Evolutionary conservation across 2,113 vertebrate genomes (phyloP).

Genomic region (Campylorhamphus procurvoides): DNA sequence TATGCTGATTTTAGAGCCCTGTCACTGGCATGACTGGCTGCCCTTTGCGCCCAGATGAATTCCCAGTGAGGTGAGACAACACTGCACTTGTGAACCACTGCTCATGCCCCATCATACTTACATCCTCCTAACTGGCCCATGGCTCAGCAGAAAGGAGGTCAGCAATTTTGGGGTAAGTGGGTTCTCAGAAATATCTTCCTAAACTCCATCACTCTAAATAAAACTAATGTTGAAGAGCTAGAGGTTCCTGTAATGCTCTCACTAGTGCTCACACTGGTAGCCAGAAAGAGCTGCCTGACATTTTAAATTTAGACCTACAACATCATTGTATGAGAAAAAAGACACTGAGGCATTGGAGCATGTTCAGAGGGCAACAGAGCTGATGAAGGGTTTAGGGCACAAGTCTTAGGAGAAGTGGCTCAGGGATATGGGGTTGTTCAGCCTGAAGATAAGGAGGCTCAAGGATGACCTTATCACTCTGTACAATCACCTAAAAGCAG

Average conservation of each 20-base stretch:
- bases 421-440: neutral
- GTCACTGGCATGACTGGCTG: neutral
- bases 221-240: neutral
- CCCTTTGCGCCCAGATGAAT: fast-evolving
- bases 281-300: neutral
- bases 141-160: neutral
- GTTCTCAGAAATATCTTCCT: neutral
- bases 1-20: neutral
- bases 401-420: neutral
- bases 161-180: neutral
- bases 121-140: neutral
- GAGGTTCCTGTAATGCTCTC: neutral
- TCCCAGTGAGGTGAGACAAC: neutral
- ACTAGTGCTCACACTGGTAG: neutral
- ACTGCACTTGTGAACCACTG: neutral
- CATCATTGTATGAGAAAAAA: neutral
- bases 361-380: neutral
- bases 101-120: neutral
- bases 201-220: neutral
- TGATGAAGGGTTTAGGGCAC: neutral
- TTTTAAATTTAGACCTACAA: neutral
- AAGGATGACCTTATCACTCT: neutral
- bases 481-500: neutral
- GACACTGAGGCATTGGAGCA: neutral
- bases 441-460: neutral